Evolutionary conservation across 1,140 invertebrate species (phyloP), one percentile per base, ranked within the genome.

Genomic region (Eupeodes corollae): DNA sequence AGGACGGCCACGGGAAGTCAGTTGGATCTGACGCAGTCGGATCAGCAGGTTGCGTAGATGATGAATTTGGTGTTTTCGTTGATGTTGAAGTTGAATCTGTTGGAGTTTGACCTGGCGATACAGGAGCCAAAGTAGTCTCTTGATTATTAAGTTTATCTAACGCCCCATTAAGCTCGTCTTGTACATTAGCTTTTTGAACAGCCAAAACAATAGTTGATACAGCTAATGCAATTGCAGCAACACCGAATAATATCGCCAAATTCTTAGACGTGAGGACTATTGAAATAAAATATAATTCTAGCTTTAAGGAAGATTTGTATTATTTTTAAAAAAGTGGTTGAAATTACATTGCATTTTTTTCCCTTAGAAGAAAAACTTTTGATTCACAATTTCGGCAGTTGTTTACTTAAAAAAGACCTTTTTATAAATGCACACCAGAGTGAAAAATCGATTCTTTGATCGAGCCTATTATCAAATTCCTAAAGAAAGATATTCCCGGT

Each of bases 201-300:
- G 68, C 67, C 42, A 70, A 44, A 14, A 67, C 68, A 46, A 72
- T 64, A 8, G 70, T 72, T 3, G 72, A 68, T 1, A 74, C 51
- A 33, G 67, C 63, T 31, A 75, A 70, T 13, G 70, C 63, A 6
- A 54, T 63, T 30, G 63, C 53, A 35, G 57, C 58, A 32, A 67
- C 15, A 12, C 54, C 61, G 37, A 67, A 45, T 34, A 56, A 55
- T 34, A 66, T 66, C 48, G 63, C 63, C 30, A 65, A 48, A 19
- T 39, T 35, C 48, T 65, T 65, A 30, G 53, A 60, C 21, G 63
- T 66, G 32, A 64, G 49, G 54, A 59, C 62, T 65, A 34, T 13
- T 15, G 33, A 32, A 48, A 19, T 31, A 6, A 16, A 46, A n/a
- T n/a, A n/a, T n/a, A n/a, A n/a, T n/a, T n/a, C n/a, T n/a, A n/a